These are phyloP conservation scores for Carduelis carduelis DNA, from an alignment of 2,797 vertebrate genomes.

Conservation along the genomic window DNA sequence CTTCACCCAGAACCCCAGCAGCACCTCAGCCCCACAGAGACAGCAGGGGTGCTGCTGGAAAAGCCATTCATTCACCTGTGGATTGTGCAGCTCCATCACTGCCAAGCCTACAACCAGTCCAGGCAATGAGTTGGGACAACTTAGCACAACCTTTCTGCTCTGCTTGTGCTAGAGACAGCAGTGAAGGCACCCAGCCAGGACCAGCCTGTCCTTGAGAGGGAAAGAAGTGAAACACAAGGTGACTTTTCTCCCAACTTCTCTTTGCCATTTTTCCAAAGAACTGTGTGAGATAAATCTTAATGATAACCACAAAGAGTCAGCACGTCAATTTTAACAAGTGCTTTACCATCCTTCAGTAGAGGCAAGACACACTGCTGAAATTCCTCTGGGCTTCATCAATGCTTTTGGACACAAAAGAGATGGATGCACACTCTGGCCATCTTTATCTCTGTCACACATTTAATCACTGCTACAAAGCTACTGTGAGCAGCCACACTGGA, in stretches of 20 bases:
- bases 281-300: background rate
- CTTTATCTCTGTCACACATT: background rate
- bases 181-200: background rate
- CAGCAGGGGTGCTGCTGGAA: background rate
- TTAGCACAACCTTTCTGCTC: background rate
- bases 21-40: no score
- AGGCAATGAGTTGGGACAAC: background rate
- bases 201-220: background rate
- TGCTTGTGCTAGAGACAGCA: background rate
- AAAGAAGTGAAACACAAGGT: background rate
- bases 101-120: background rate
- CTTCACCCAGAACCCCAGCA: background rate
- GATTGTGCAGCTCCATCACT: accelerated
- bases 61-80: background rate
- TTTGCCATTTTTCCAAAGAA: background rate
- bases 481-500: background rate
- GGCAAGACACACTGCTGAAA: background rate
- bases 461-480: background rate
- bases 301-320: background rate
- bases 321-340: background rate
- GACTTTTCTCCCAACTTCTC: background rate
- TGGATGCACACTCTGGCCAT: background rate
- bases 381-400: background rate
- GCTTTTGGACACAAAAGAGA: background rate
- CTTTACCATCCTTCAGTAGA: background rate